Conservation (phyloP, 2,888 invertebrate species). For the Drosophila peninsularis region DNA sequence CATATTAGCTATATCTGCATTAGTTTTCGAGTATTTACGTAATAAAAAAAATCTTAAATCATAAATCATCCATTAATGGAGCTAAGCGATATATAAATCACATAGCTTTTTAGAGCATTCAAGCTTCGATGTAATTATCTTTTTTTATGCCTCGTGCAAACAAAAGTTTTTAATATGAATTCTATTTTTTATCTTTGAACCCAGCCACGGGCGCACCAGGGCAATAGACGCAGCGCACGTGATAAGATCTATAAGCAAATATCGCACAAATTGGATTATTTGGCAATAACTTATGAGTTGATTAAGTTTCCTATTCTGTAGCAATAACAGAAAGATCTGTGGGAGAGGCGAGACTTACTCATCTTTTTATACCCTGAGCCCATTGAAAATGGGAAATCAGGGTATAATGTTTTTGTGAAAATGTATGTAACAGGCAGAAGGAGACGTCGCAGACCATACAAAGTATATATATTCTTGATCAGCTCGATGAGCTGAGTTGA, state of each 20-base stretch:
- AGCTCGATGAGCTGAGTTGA: too few species aligned
- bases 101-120: background rate
- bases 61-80: too few species aligned
- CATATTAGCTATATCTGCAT: too few species aligned
- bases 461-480: too few species aligned
- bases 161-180: conserved; percentile 5
- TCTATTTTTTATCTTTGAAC: background rate
- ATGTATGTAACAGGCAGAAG: too few species aligned
- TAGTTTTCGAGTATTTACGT: too few species aligned
- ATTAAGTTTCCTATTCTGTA: conserved; percentile 2
- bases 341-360: too few species aligned
- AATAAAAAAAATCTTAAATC: too few species aligned
- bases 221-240: conserved; percentile 2
- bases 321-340: background rate
- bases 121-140: background rate
- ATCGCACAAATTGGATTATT: conserved; percentile 24
- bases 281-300: background rate
- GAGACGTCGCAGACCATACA: too few species aligned
- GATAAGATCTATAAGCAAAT: conserved; percentile 48
- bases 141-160: conserved; percentile 11
- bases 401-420: too few species aligned
- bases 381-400: too few species aligned
- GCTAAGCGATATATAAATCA: background rate
- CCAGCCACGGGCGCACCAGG: background rate
- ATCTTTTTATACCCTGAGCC: too few species aligned